phyloP scores from a whole-genome alignment of 2,797 vertebrate species.

The Enteromius mattozi region DNA sequence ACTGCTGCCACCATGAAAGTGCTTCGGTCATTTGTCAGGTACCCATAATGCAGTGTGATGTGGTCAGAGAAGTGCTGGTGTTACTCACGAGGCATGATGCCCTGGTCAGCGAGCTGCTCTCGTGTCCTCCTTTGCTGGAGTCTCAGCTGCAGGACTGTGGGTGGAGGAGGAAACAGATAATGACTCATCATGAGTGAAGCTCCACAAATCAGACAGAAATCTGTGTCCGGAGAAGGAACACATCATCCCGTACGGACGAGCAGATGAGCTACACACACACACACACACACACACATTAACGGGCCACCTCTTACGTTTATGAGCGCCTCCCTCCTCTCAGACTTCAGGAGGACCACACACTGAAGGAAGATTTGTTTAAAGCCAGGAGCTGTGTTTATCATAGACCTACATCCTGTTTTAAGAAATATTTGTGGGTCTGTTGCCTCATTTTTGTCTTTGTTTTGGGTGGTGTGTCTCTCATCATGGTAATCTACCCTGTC shows the following conservation, averaged over 20 bases:
- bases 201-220: conserved; percentile 45
- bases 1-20: background rate
- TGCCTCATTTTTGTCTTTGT: conserved; percentile 69
- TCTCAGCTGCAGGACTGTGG: conserved; percentile 94
- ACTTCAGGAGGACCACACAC: conserved; percentile 79
- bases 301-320: conserved; percentile 52
- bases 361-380: conserved; percentile 80
- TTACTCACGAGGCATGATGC: conserved; percentile 97
- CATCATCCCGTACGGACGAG: conserved; percentile 48
- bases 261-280: conserved; percentile 38
- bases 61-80: conserved; percentile 30
- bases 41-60: background rate
- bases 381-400: conserved; percentile 84
- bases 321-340: conserved; percentile 53
- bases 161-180: conserved; percentile 60
- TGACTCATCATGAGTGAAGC: conserved; percentile 43
- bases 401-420: conserved; percentile 80
- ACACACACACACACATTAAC: conserved; percentile 42
- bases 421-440: conserved; percentile 78
- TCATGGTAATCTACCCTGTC: conserved; percentile 34
- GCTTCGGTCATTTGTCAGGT: background rate
- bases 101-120: conserved; percentile 93
- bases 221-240: conserved; percentile 50
- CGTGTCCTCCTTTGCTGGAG: conserved; percentile 96
- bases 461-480: conserved; percentile 59